Base-by-base conservation (phyloP, 2,113 vertebrate species). In the Engystomops pustulosus region DNA sequence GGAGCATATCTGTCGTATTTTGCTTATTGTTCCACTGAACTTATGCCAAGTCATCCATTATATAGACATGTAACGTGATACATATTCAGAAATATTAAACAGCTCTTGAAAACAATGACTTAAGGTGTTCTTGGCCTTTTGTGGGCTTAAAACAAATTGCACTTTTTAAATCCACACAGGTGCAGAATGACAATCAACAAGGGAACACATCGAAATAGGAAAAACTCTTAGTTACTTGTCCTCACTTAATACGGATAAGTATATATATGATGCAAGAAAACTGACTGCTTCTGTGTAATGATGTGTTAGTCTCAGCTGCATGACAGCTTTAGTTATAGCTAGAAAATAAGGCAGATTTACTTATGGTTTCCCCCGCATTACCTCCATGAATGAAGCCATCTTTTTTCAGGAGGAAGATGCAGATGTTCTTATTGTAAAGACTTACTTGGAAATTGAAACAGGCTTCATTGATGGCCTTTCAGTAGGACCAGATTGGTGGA, bases 101-200 rank as follows among this genome's bases (percentile, higher is more conserved):
- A 51, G 60, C 47, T 34, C 72, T 77, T 53, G 82, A 77, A 85
- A 70, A 85, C 83, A 85, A 85, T 79, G 83, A 70, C 62, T 11
- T 15, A 68, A 79, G 83, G 83, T 84, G 83, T 84, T 84, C 65
- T 25, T 58, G 15, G 83, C 20, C 25, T 74, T 68, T 79, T 70
- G 83, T 69, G 36, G 32, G 83, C 62, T 68, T 70, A 84, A 27
- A 84, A 78, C 74, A 84, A 78, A 84, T 79, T 58, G 75, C 83
- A 84, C 83, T 84, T 84, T 84, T 69, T 78, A 84, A 84, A 84
- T 84, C 78, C 83, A 84, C 45, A 70, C 83, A 84, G 83, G 83
- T 85, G 83, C 62, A 58, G 83, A 85, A 85, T 69, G 83, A 70
- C 69, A 44, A 58, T 70, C 75, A 58, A 55, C 83, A 44, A 85